Conservation (phyloP, 2,113 vertebrate species). For the Amblyornis subalaris region DNA sequence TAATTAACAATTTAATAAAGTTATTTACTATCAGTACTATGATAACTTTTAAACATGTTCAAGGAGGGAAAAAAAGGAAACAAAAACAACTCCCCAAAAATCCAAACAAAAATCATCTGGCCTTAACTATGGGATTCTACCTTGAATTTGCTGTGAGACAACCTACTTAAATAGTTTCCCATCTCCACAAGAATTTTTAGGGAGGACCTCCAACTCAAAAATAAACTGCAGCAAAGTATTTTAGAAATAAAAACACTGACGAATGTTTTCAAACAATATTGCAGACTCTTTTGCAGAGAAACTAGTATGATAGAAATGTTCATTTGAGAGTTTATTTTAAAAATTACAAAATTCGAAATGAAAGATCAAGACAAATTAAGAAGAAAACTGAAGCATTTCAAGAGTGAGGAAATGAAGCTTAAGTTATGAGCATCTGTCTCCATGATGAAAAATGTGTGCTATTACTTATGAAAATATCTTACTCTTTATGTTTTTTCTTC, state of each 20-base stretch:
- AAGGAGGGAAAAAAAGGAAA: neutral
- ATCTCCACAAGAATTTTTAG: neutral
- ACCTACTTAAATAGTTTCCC: neutral
- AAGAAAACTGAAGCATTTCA: neutral
- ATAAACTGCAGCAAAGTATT: neutral
- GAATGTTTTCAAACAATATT: neutral
- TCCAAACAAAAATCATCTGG: neutral
- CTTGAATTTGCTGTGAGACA: neutral
- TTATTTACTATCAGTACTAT: neutral
- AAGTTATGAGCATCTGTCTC: neutral
- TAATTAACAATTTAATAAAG: neutral
- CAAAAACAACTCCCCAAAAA: neutral
- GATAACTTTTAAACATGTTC: neutral
- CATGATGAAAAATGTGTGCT: neutral
- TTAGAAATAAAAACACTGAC: neutral
- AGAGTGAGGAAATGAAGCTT: neutral
- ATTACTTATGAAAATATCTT: slow-evolving; percentile 36
- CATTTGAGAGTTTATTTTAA: neutral
- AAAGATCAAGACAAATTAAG: neutral
- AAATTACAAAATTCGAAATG: neutral
- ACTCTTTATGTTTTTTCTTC: slow-evolving; percentile 89
- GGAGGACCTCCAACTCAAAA: neutral
- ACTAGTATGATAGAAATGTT: neutral
- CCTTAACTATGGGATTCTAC: neutral
- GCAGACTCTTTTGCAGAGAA: neutral